Base-by-base conservation (phyloP, 2,888 invertebrate species). In the Orthosia incerta region DNA sequence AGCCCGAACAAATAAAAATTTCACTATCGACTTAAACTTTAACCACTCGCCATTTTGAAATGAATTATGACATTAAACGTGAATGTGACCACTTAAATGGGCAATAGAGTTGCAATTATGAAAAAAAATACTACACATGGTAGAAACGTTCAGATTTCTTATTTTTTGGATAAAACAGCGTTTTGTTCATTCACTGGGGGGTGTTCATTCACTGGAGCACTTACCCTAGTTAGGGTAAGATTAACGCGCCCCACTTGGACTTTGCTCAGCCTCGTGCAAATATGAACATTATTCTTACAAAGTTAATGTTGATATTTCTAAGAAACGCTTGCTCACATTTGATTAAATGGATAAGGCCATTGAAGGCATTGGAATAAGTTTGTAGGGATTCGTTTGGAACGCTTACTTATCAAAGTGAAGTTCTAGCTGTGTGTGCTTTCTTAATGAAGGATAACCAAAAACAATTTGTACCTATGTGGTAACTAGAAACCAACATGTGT, bases 1-100 rank as follows among this genome's bases (percentile, higher is more conserved):
- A 39, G 64, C 53, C 39, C 64, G 64, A 64, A 64, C 64, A 64
- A 64, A 45, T 64, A 64, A 53, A 51, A 64, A 39, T 53, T 64
- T 39, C 31, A 45, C n/a, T 39, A 45, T 39, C 53, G 39, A 31
- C n/a, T 18, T 39, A n/a, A 53, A 64, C 64, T 64, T 64, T 64
- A 53, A 64, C n/a, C 64, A 39, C 53, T 62, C 53, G 64, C 31
- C 64, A 64, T 64, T 64, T 64, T 64, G n/a, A 64, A 64, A 64
- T 39, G 31, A 64, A 51, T 20, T 39, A 15, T 64, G 63, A 64
- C 39, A 39, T 64, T 39, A 31, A 39, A 64, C 26, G 20, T 51
- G 39, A 64, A 39, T 20, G 63, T 64, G 13, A 39, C 63, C 64
- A 64, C 39, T 53, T 39, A n/a, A 51, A 64, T 64, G 20, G 64